phyloP scores from a whole-genome alignment of 2,888 invertebrate species.

The Acanthococcus lagerstroemiae region DNA sequence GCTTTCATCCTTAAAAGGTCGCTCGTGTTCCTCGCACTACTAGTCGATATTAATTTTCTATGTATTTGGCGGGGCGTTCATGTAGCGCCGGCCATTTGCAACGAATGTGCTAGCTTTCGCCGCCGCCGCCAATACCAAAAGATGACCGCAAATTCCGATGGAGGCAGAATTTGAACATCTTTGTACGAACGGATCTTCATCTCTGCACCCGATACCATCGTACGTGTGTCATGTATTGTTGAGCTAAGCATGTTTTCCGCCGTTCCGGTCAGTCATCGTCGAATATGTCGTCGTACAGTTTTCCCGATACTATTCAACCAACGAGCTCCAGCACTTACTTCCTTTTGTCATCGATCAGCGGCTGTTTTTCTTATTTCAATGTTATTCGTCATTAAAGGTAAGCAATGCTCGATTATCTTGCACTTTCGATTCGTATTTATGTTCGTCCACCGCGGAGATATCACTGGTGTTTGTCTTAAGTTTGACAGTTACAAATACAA shows the following conservation, averaged over 20 bases:
- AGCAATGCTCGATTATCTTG: no score
- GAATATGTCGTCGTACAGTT: constrained; percentile 22
- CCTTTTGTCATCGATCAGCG: neutral
- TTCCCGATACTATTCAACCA: neutral
- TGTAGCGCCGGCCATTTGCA: neutral
- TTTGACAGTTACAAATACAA: no score
- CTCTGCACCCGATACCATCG: constrained; percentile 15
- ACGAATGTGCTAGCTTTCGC: neutral
- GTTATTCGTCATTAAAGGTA: constrained; percentile 11
- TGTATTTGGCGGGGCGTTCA: neutral
- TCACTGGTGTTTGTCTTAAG: no score
- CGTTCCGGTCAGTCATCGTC: constrained; percentile 5
- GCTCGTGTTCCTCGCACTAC: neutral
- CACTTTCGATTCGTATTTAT: no score
- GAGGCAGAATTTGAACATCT: constrained; percentile 5
- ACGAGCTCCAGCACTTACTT: neutral
- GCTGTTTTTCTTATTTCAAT: constrained; percentile 1
- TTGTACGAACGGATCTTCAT: constrained; percentile 11
- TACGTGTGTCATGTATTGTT: constrained; percentile 21
- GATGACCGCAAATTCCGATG: constrained; percentile 26
- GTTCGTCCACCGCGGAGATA: no score
- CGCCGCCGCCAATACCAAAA: neutral
- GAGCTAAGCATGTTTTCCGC: constrained; percentile 19
- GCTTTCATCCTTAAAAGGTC: no score
- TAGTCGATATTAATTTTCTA: neutral